A percentile compares a stretch with the other conserved stretches of the same genome.
Evolutionary conservation across 2,113 vertebrate genomes (phyloP).

Genomic region (Dryoscopus gambensis): DNA sequence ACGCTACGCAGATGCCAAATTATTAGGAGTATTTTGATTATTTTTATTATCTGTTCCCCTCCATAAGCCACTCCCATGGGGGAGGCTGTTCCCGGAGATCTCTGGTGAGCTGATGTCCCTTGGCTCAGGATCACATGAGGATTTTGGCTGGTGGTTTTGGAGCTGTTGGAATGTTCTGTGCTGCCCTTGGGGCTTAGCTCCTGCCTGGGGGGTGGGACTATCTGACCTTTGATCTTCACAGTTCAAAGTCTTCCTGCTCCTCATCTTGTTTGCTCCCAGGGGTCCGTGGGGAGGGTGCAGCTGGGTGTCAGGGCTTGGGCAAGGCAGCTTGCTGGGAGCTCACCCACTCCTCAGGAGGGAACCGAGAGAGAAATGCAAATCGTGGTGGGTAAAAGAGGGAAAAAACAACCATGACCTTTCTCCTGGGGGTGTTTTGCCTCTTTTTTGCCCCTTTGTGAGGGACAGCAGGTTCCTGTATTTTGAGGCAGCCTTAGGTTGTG

Average conservation of each 20-base stretch:
- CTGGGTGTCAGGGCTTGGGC: background rate
- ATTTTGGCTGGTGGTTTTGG: background rate
- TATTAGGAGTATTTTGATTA: background rate
- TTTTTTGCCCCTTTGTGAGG: fast-evolving
- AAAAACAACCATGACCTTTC: background rate
- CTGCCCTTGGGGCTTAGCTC: background rate
- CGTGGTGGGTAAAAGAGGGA: background rate
- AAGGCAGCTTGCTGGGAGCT: background rate
- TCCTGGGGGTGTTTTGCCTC: background rate
- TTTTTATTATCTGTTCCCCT: background rate
- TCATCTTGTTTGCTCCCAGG: background rate
- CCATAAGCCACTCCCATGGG: background rate
- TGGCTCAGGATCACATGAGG: background rate
- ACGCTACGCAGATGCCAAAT: background rate
- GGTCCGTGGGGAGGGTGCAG: background rate
- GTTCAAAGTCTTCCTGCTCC: background rate
- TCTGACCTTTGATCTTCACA: background rate
- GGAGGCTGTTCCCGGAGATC: background rate
- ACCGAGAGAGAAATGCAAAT: constrained; percentile 29
- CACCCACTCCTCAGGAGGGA: background rate
- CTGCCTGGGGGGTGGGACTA: background rate
- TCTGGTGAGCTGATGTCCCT: background rate
- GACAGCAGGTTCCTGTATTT: background rate
- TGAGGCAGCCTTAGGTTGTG: background rate
- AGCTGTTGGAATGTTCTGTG: background rate